Percentiles rank a stretch among this genome's conserved stretches.
These are phyloP conservation scores for Barypeithes pellucidus DNA, from an alignment of 2,888 invertebrate species.

Conservation along the genomic window DNA sequence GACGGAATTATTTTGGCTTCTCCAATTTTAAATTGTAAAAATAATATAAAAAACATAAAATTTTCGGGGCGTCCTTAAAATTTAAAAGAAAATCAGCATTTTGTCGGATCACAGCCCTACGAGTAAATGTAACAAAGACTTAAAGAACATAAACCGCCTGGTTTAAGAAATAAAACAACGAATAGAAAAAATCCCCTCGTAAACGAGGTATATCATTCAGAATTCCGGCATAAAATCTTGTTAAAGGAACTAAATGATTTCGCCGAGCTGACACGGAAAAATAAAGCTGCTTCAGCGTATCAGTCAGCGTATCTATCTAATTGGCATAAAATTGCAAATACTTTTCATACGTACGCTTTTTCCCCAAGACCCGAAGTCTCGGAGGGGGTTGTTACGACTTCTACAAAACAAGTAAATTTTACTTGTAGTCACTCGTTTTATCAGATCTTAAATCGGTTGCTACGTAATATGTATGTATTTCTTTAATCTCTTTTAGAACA, in stretches of 20 bases:
- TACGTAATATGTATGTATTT: no score
- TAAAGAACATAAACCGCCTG: not conserved
- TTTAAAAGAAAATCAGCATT: constrained; percentile 3
- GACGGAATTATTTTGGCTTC: no score
- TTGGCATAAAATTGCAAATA: constrained; percentile 52
- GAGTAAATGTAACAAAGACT: constrained; percentile 6
- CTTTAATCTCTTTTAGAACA: no score
- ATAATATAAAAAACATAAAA: not conserved
- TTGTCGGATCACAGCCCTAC: not conserved
- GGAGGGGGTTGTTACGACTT: constrained; percentile 39
- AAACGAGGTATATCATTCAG: constrained; percentile 21
- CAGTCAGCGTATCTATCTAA: constrained; percentile 49
- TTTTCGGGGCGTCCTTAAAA: not conserved
- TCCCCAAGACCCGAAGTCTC: constrained; percentile 40
- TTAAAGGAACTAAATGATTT: constrained; percentile 41
- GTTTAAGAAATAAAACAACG: not conserved
- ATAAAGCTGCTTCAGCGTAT: constrained; percentile 38
- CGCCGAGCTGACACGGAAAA: constrained; percentile 38
- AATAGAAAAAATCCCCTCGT: constrained; percentile 16
- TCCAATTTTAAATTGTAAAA: no score
- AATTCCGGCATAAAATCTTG: constrained; percentile 23
- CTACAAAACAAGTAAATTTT: constrained; percentile 46
- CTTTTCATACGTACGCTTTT: constrained; percentile 47
- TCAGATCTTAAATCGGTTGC: no score
- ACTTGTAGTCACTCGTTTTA: constrained; percentile 11